Evolutionary conservation across 2,797 vertebrate species (phyloP).

Genomic region (Halcyon chelicuti): DNA sequence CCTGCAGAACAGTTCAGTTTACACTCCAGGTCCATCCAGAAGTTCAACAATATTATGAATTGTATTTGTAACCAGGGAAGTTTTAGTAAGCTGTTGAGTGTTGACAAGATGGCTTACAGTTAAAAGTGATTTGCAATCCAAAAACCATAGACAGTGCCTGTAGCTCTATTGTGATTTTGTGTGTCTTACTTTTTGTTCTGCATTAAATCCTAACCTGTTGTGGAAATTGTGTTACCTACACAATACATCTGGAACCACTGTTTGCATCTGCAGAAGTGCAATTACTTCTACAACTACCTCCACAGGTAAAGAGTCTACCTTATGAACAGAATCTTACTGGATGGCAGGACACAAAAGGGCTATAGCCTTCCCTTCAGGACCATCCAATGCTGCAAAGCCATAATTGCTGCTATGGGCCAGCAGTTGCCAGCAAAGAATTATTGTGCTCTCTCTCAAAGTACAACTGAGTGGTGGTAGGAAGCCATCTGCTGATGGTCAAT

Average conservation of each 20-base stretch:
- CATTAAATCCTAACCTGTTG: not conserved
- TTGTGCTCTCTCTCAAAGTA: accelerated
- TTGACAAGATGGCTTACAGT: not conserved
- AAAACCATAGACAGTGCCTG: not conserved
- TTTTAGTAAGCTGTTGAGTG: not conserved
- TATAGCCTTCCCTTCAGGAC: not conserved
- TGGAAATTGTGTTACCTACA: not conserved
- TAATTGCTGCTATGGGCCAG: not conserved
- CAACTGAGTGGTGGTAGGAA: not conserved
- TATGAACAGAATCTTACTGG: not conserved
- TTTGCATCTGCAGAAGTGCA: not conserved
- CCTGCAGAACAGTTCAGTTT: not conserved
- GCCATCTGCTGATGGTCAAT: not conserved
- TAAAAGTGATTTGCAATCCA: not conserved
- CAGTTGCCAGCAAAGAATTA: not conserved
- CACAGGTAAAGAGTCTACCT: not conserved
- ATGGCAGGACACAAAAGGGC: not conserved
- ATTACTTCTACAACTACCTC: not conserved
- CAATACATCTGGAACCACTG: not conserved
- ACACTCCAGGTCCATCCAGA: not conserved
- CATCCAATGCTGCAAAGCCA: not conserved
- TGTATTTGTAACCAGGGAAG: not conserved
- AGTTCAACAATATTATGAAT: not conserved
- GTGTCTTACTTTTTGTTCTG: not conserved
- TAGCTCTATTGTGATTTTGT: not conserved